Evolutionary conservation across 2,888 invertebrate species (phyloP).

Genomic region (Melangyna quadrimaculata): DNA sequence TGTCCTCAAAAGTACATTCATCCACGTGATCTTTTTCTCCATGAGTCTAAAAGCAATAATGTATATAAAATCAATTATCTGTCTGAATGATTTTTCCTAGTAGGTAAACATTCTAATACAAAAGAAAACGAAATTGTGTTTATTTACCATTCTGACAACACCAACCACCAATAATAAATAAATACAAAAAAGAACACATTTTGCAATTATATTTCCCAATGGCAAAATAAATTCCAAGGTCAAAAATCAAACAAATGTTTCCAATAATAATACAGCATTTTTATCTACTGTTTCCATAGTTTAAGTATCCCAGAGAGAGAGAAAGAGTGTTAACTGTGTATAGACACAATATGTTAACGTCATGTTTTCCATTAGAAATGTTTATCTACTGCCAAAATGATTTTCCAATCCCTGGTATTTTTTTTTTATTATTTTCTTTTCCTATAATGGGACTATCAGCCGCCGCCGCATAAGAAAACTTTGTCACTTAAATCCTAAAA

Average conservation of each 20-base stretch:
- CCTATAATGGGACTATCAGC: slow-evolving; percentile 27
- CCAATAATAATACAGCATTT: not conserved
- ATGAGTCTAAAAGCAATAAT: not conserved
- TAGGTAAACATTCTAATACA: not conserved
- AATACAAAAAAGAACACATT: not conserved
- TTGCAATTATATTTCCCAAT: slow-evolving; percentile 3
- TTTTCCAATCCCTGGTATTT: slow-evolving; percentile 19
- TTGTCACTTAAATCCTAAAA: slow-evolving; percentile 59
- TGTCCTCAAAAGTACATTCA: not conserved
- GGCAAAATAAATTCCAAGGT: slow-evolving; percentile 2
- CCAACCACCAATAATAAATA: not conserved
- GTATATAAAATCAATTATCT: not conserved
- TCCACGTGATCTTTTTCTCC: not conserved
- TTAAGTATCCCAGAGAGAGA: not conserved
- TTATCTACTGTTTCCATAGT: not conserved
- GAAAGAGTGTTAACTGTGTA: not conserved
- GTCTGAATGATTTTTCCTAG: not conserved
- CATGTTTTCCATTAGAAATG: slow-evolving; percentile 4
- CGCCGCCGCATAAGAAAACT: slow-evolving; percentile 33
- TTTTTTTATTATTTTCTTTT: not conserved
- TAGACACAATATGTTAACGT: slow-evolving; percentile 10
- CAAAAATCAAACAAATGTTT: slow-evolving; percentile 3
- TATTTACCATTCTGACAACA: not conserved
- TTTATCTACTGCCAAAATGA: slow-evolving; percentile 21
- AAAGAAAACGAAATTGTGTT: not conserved